Conservation (phyloP, 2,888 invertebrate genomes). For the Meta bourneti region DNA sequence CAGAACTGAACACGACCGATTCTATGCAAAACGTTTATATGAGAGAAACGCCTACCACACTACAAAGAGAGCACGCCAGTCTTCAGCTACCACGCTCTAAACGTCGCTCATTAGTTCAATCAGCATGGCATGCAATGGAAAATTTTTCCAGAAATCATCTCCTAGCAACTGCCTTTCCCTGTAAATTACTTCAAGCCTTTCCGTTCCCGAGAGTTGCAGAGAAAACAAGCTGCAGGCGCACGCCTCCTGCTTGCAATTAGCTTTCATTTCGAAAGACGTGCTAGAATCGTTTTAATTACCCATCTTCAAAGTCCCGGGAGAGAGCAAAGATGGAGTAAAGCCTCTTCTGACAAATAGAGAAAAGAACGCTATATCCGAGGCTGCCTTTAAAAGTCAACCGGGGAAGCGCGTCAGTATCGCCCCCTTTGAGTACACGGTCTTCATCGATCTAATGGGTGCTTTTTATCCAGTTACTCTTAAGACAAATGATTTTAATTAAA, state of each 20-base stretch:
- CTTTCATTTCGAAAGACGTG: conserved; percentile 4
- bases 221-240: neutral
- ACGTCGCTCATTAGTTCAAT: too few relatives aligned
- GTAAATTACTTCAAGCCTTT: neutral
- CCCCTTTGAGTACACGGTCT: neutral
- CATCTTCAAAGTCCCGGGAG: neutral
- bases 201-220: neutral
- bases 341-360: neutral
- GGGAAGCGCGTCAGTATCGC: neutral
- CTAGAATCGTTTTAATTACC: conserved; percentile 32
- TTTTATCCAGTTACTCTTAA: neutral
- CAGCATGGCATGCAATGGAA: too few relatives aligned
- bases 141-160: neutral
- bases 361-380: neutral
- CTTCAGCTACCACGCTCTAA: too few relatives aligned
- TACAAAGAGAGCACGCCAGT: too few relatives aligned
- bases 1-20: too few relatives aligned
- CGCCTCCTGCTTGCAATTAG: neutral
- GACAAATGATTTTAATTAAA: neutral
- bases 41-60: too few relatives aligned
- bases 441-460: neutral
- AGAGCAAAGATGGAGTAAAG: neutral
- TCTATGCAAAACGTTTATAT: too few relatives aligned
- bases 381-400: conserved; percentile 9
- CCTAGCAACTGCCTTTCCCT: conserved; percentile 1